phyloP scores from a whole-genome alignment of 2,888 invertebrate species.

The Cyclophora punctaria region DNA sequence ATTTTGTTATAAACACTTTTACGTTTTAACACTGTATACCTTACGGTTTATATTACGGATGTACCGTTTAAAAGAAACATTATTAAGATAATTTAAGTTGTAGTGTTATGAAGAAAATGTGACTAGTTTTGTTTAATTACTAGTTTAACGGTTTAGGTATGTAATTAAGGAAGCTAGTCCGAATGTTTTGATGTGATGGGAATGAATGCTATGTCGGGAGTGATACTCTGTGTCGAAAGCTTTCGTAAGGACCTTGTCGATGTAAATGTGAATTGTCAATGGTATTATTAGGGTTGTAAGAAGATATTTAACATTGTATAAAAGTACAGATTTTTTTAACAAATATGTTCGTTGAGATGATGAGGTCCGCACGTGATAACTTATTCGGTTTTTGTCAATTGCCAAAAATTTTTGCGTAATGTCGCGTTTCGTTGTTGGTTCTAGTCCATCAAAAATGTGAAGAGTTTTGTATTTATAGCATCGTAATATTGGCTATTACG shows the following conservation, averaged over 20 bases:
- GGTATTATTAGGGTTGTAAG: constrained; percentile 25
- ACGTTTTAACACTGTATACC: constrained; percentile 45
- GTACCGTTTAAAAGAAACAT: constrained; percentile 40
- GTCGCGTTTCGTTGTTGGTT: constrained; percentile 61
- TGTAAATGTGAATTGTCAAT: constrained; percentile 25
- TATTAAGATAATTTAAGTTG: constrained; percentile 30
- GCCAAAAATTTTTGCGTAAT: constrained; percentile 46
- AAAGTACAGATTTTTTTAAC: constrained; percentile 1
- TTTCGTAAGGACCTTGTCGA: constrained; percentile 22
- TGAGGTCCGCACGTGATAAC: constrained; percentile 22
- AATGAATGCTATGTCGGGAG: constrained; percentile 64
- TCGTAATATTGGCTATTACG: constrained; percentile 46
- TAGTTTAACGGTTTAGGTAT: constrained; percentile 58
- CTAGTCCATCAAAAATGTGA: constrained; percentile 70
- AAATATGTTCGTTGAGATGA: constrained; percentile 5
- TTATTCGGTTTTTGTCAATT: constrained; percentile 9
- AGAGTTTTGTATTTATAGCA: constrained; percentile 46
- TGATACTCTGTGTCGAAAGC: constrained; percentile 34
- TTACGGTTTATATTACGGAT: constrained; percentile 39
- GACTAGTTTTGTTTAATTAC: constrained; percentile 72
- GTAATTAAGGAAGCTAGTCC: constrained; percentile 74
- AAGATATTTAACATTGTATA: constrained; percentile 4
- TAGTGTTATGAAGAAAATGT: constrained; percentile 45
- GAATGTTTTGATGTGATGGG: constrained; percentile 69
- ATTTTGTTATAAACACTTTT: constrained; percentile 31